Evolutionary conservation across 2,888 invertebrate genomes (phyloP), one percentile per base, ranked within the genome.

Genomic region (Chloromyia formosa): DNA sequence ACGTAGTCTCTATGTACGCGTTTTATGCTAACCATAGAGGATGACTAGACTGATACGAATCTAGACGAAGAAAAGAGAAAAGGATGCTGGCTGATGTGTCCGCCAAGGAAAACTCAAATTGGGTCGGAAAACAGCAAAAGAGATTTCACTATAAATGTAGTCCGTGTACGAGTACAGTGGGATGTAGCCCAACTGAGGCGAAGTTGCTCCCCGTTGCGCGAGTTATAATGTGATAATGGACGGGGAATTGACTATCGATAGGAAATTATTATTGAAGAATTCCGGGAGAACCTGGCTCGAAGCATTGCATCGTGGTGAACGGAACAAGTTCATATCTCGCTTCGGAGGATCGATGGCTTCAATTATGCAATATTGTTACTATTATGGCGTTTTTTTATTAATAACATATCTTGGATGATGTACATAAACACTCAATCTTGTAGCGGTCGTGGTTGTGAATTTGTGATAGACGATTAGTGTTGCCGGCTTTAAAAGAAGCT

Each of bases 371-470:
- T 49, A 45, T 22, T 45, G 45, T 49, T 66, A 66, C 45, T 45
- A 49, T 66, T 66, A 66, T 66, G 66, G 49, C 7, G 27, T 45
- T 66, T 66, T 66, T 66, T 66, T 66, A 66, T 66, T 66, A 66
- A 66, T 22, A 45, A 66, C 66, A 66, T 66, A 66, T 66, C 66
- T 49, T 18, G 49, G 49, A 66, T 49, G 14, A 22, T 45, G 45
- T 45, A 18, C 66, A 45, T 66, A 66, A 61, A 64, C 42, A 64
- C 64, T 64, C 40, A 9, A 42, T 18, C 64, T 5, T 64, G 64
- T 42, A 64, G 40, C 20, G 22, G 3, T 10, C 12, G 35, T 49
- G 1, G 49, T 7, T 3, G 12, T 49, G 49, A 12, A 49, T 49
- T 49, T 49, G 27, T 35, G 27, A 35, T 35, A n/a, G n/a, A n/a